Conservation (phyloP, 2,888 invertebrate genomes). For the Oligia fasciuncula region DNA sequence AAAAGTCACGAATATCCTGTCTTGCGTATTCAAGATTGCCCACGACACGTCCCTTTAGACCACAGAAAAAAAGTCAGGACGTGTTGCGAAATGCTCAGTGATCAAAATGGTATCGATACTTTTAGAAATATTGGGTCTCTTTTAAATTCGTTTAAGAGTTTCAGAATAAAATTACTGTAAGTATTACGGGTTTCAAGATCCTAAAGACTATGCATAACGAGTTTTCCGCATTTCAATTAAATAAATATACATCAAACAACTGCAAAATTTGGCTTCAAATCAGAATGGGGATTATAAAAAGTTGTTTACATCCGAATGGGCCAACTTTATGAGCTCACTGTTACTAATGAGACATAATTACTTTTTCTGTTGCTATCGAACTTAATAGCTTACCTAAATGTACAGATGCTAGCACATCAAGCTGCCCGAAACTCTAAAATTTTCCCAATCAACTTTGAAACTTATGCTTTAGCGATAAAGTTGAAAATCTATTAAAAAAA, state of each 20-base stretch:
- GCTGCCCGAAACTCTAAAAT: no score
- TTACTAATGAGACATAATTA: no score
- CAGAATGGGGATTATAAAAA: background rate
- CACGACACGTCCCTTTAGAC: background rate
- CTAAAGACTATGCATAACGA: background rate
- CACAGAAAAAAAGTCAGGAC: background rate
- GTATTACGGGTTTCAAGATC: background rate
- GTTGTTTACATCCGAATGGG: background rate
- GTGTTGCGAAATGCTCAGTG: background rate
- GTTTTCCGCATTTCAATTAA: background rate
- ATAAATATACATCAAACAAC: background rate
- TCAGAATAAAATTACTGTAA: background rate
- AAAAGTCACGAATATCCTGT: background rate
- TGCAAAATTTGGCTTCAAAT: background rate
- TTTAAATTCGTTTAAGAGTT: background rate
- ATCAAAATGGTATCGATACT: background rate
- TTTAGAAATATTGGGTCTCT: background rate
- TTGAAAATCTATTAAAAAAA: no score
- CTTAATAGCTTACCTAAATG: no score
- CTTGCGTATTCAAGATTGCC: background rate
- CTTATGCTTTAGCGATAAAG: no score
- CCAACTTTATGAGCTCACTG: no score
- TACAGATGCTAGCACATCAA: no score
- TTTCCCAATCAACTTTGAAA: no score
- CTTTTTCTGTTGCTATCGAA: no score